Conservation (phyloP, 2,888 invertebrate species). For the Tenodera sinensis region DNA sequence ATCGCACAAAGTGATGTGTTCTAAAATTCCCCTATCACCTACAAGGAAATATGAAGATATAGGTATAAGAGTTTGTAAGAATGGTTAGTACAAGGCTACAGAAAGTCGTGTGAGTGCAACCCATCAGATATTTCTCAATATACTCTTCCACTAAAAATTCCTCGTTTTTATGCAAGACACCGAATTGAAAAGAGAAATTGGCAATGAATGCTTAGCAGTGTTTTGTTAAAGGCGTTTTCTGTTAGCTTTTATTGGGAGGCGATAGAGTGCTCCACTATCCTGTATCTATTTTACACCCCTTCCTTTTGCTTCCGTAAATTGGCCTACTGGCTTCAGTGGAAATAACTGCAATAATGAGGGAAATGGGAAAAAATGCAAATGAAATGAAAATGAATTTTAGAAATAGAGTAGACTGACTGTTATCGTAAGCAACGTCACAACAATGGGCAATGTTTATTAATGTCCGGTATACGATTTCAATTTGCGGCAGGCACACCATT, state of each 20-base stretch:
- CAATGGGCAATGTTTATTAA: slow-evolving; percentile 16
- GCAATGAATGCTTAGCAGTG: too few species aligned
- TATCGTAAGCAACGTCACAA: neutral
- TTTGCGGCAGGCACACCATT: neutral
- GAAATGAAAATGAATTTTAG: slow-evolving; percentile 8
- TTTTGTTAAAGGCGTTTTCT: neutral
- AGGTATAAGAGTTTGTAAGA: too few species aligned
- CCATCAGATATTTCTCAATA: too few species aligned
- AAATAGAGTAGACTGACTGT: neutral
- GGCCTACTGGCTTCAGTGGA: neutral
- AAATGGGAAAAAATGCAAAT: neutral
- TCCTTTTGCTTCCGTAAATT: neutral
- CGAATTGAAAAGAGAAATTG: too few species aligned
- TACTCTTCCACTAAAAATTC: too few species aligned
- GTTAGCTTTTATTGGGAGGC: neutral
- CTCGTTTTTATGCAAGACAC: too few species aligned
- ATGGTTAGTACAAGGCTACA: too few species aligned
- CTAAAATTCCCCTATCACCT: too few species aligned
- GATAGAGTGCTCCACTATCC: neutral
- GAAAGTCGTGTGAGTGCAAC: too few species aligned
- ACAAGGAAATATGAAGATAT: too few species aligned
- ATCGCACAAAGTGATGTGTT: too few species aligned
- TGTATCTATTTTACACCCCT: neutral
- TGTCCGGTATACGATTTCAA: slow-evolving; percentile 4
- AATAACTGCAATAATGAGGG: neutral